Evolutionary conservation across 2,113 vertebrate species (phyloP), one percentile per base, ranked within the genome.

Genomic region (Sylvia atricapilla): DNA sequence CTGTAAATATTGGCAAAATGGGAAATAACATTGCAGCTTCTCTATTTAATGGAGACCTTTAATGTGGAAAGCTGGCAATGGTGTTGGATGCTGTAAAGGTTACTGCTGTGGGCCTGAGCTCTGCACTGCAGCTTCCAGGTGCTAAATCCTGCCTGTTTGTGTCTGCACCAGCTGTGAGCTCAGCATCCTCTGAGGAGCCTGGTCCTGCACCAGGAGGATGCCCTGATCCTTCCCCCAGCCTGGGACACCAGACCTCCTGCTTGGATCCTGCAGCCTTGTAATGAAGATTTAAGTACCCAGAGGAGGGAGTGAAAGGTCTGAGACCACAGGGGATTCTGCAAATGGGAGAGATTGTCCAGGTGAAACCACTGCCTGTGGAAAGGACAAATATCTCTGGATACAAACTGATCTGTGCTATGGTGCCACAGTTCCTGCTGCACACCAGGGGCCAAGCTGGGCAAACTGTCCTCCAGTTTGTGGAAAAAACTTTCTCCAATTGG

Each of bases 161-260:
- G 3, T 58, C 47, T 68, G 25, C 41, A 18, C 27, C 56, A 23
- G 1, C 69, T 9, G 21, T 3, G 52, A 0, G 17, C 81, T 81
- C 84, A 23, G 85, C 90, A 33, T 24, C 55, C 35, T 6, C 78
- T 15, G 0, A 55, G 62, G 46, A 46, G 7, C 44, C 12, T 30
- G 84, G 4, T 14, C 25, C 70, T 18, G 62, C 84, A 39, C 12
- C 13, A 5, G 47, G 25, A 41, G 31, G 27, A 13, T 31, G 27
- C 53, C 18, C 78, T 15, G 6, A 19, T 41, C 3, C 37, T 4
- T 20, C 60, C 82, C 11, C 2, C 4, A 12, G 53, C 53, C 1
- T 9, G 46, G 33, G 6, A 18, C 4, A 10, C 1, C 2, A 2
- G 2, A 56, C 66, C 6, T 5, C 0, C 3, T 28, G 44, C 73